Percentiles rank a stretch among this genome's conserved stretches.
Conservation (phyloP, 1,140 invertebrate genomes). For the Mya arenaria region DNA sequence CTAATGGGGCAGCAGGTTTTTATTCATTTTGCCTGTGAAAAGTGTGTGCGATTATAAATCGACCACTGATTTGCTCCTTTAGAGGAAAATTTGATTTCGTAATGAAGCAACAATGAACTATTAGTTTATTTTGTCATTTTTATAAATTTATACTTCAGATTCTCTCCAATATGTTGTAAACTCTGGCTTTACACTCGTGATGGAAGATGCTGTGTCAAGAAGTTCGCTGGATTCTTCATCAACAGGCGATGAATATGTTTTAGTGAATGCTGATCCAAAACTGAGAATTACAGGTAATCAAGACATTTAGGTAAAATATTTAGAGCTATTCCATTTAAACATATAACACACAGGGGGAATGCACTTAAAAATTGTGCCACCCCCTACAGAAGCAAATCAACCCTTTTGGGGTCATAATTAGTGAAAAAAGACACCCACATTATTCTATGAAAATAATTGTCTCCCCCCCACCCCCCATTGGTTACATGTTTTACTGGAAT, state of each 20-base stretch:
- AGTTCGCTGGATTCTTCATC: slow-evolving; percentile 91
- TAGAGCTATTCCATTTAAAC: no score
- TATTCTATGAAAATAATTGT: no score
- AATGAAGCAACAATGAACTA: background rate
- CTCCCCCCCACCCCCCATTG: no score
- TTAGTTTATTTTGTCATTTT: background rate
- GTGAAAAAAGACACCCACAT: no score
- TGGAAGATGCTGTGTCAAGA: slow-evolving; percentile 91
- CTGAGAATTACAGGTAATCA: slow-evolving; percentile 85
- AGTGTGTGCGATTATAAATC: background rate
- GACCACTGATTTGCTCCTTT: background rate
- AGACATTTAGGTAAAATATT: background rate
- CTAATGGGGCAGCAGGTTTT: background rate
- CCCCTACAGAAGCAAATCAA: no score
- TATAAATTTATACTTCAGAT: background rate
- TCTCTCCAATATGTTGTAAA: no score
- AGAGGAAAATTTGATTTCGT: background rate
- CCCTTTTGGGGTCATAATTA: no score
- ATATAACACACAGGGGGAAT: no score
- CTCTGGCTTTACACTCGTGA: slow-evolving; percentile 33
- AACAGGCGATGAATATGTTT: slow-evolving; percentile 92
- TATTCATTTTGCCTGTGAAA: background rate
- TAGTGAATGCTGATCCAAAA: slow-evolving; percentile 86
- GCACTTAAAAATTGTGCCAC: no score
- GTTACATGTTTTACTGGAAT: no score